Conservation (phyloP, 2,888 invertebrate genomes). For the Horisme vitalbata region DNA sequence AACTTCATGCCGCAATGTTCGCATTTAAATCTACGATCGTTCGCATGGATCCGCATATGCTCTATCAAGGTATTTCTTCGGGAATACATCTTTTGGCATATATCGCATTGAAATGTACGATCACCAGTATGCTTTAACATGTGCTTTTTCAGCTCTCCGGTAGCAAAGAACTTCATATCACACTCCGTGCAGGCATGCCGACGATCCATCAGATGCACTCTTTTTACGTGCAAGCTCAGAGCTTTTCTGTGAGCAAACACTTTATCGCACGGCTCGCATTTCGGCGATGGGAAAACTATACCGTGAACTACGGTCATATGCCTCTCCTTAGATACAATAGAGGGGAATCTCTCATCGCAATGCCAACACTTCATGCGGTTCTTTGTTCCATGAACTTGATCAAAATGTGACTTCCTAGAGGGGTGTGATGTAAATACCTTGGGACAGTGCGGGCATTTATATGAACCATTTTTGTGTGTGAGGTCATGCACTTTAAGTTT, state of each 20-base stretch:
- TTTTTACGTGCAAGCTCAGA: constrained; percentile 48
- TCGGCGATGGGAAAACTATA: constrained; percentile 40
- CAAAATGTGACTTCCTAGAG: constrained; percentile 60
- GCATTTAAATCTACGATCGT: constrained; percentile 69
- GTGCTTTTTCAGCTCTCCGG: constrained; percentile 67
- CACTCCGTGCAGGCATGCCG: constrained; percentile 58
- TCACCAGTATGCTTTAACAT: constrained; percentile 77
- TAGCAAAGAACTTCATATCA: constrained; percentile 58
- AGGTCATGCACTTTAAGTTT: constrained; percentile 60
- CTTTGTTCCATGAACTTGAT: constrained; percentile 47
- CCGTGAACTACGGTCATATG: constrained; percentile 53
- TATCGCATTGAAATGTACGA: constrained; percentile 70
- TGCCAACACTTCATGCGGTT: constrained; percentile 48
- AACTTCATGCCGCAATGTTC: constrained; percentile 13
- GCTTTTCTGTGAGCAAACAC: constrained; percentile 50
- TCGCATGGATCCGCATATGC: constrained; percentile 74
- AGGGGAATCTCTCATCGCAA: constrained; percentile 42
- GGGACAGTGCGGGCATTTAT: constrained; percentile 18
- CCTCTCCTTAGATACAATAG: constrained; percentile 39
- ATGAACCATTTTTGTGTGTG: constrained; percentile 52
- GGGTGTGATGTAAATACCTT: constrained; percentile 39
- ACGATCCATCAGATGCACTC: constrained; percentile 51
- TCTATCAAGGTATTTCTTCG: constrained; percentile 65
- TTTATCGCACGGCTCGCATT: constrained; percentile 51
- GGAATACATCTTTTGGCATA: constrained; percentile 78